Conservation (phyloP, 2,888 invertebrate genomes). For the Cheilosia grossa region DNA sequence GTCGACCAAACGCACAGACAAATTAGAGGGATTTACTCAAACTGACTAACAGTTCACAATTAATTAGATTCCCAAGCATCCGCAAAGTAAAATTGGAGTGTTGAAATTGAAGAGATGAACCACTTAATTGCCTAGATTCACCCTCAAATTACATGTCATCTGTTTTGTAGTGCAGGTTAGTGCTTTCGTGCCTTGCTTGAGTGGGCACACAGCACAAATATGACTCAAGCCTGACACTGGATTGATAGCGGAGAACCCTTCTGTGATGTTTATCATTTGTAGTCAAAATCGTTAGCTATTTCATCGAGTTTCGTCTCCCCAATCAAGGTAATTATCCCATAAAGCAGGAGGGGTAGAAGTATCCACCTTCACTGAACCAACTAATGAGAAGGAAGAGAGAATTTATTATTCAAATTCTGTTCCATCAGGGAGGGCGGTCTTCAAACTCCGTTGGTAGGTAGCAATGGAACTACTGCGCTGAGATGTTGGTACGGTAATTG, state of each 20-base stretch:
- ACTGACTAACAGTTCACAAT: slow-evolving; percentile 72
- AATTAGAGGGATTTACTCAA: slow-evolving; percentile 68
- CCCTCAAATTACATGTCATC: slow-evolving; percentile 74
- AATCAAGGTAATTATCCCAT: slow-evolving; percentile 66
- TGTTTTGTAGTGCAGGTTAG: slow-evolving; percentile 64
- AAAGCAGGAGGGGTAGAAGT: not conserved
- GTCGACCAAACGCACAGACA: slow-evolving; percentile 54
- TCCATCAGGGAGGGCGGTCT: not conserved
- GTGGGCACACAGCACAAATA: slow-evolving; percentile 22
- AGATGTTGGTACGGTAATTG: no score
- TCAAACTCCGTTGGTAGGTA: not conserved
- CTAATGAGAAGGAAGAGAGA: slow-evolving; percentile 39
- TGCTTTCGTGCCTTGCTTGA: slow-evolving; percentile 57
- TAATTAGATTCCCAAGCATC: slow-evolving; percentile 70
- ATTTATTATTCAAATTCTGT: slow-evolving; percentile 51
- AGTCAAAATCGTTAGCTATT: slow-evolving; percentile 72
- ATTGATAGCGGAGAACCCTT: slow-evolving; percentile 46
- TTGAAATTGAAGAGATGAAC: slow-evolving; percentile 69
- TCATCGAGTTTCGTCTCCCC: slow-evolving; percentile 61
- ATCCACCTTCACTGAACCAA: not conserved
- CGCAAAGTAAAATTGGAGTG: slow-evolving; percentile 65
- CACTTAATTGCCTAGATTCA: slow-evolving; percentile 72
- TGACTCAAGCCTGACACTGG: slow-evolving; percentile 20
- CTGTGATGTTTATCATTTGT: slow-evolving; percentile 63
- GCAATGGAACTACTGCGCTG: not conserved